These are phyloP conservation scores for Episyrphus balteatus DNA, from an alignment of 1,140 invertebrate species.

Conservation along the genomic window DNA sequence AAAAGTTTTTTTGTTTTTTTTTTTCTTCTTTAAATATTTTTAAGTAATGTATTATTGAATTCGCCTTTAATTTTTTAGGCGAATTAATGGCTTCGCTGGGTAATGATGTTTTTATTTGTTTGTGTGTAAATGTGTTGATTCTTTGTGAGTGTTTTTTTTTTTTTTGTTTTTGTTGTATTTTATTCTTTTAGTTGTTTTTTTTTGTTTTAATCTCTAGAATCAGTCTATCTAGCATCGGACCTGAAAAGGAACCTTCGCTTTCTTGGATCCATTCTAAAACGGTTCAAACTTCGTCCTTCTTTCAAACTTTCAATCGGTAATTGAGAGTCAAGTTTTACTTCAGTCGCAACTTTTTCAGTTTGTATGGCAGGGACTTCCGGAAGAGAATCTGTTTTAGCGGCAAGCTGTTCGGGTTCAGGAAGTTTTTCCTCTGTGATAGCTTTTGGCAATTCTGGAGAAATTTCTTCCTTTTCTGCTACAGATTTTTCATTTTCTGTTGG, in stretches of 20 bases:
- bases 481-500: slow-evolving; percentile 1
- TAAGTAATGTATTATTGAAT: too few relatives aligned
- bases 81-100: too few relatives aligned
- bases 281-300: slow-evolving; percentile 6
- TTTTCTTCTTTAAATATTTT: too few relatives aligned
- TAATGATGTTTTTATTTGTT: too few relatives aligned
- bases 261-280: slow-evolving; percentile 25
- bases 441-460: neutral
- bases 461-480: slow-evolving; percentile 9
- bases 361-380: slow-evolving; percentile 2
- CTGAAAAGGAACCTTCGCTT: slow-evolving; percentile 34
- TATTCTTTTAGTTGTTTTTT: too few relatives aligned
- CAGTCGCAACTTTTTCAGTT: neutral
- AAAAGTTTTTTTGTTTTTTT: too few relatives aligned
- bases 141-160: too few relatives aligned
- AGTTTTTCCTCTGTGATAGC: neutral
- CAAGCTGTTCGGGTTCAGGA: neutral
- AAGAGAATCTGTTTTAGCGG: neutral
- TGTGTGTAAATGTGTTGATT: too few relatives aligned
- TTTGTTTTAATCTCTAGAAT: too few relatives aligned
- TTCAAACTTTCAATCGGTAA: neutral
- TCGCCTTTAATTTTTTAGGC: too few relatives aligned
- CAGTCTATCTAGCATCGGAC: slow-evolving; percentile 26
- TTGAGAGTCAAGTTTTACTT: neutral
- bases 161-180: too few relatives aligned